Conservation (phyloP, 2,797 vertebrate species). For the Oophaga sylvatica region DNA sequence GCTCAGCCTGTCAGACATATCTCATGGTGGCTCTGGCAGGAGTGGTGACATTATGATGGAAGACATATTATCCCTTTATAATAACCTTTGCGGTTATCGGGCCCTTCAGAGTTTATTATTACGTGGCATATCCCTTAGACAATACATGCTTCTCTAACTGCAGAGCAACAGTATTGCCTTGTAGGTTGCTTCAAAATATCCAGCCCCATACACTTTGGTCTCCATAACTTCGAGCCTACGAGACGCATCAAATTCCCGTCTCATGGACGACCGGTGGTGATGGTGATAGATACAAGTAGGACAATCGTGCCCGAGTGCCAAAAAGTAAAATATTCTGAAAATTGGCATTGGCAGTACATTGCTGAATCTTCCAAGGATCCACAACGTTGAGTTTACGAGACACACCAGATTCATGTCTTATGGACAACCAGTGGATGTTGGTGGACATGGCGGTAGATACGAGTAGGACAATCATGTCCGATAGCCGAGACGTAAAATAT, state of each 20-base stretch:
- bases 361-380: too few relatives aligned
- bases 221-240: not conserved
- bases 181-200: too few relatives aligned
- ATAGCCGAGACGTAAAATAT: too few relatives aligned
- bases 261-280: not conserved
- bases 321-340: too few relatives aligned
- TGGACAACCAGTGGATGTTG: not conserved
- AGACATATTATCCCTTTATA: not conserved
- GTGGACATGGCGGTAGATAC: not conserved
- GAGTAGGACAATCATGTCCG: too few relatives aligned
- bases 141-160: not conserved
- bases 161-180: not conserved
- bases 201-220: not conserved
- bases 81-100: not conserved
- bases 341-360: too few relatives aligned
- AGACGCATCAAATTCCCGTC: not conserved
- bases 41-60: constrained; percentile 14
- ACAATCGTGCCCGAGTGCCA: too few relatives aligned
- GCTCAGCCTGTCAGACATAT: not conserved
- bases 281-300: not conserved
- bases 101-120: not conserved
- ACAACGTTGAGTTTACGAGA: not conserved
- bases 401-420: not conserved
- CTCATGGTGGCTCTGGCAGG: not conserved
- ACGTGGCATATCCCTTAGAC: not conserved